A percentile compares a stretch with the other conserved stretches of the same genome.
Conservation (phyloP, 2,113 vertebrate genomes). For the Cochlearius cochlearius region DNA sequence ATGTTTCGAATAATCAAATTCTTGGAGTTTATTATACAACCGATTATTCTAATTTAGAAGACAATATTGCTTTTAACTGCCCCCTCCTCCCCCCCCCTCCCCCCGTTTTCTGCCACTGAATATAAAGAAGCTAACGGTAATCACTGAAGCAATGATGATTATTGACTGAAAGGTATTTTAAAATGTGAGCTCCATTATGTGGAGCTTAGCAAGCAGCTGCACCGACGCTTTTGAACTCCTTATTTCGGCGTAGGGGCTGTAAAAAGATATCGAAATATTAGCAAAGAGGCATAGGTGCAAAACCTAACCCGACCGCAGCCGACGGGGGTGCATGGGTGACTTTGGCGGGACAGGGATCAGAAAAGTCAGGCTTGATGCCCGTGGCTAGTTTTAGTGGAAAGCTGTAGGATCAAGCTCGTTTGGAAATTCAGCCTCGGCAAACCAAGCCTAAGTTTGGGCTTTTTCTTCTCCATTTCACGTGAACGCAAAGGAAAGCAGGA, state of each 20-base stretch:
- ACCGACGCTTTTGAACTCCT: background rate
- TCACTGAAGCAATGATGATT: slow-evolving; percentile 62
- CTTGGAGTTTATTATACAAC: background rate
- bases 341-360: rapidly evolving
- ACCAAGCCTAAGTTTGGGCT: background rate
- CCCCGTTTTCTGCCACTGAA: slow-evolving; percentile 2
- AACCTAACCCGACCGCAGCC: rapidly evolving
- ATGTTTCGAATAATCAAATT: slow-evolving; percentile 2
- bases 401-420: background rate
- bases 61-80: slow-evolving; percentile 6
- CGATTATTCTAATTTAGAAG: slow-evolving; percentile 2
- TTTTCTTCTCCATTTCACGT: background rate
- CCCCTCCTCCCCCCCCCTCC: background rate
- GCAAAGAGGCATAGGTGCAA: background rate
- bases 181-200: slow-evolving; percentile 37
- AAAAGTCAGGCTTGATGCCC: background rate
- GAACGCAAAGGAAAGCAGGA: background rate
- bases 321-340: rapidly evolving
- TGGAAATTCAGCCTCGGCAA: background rate
- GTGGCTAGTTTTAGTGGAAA: background rate
- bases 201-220: slow-evolving; percentile 41
- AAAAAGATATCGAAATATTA: background rate
- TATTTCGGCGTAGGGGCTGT: background rate
- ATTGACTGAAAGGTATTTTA: slow-evolving; percentile 65
- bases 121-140: slow-evolving; percentile 53